Evolutionary conservation across 2,797 vertebrate genomes (phyloP).

Genomic region (Sebastes minor): DNA sequence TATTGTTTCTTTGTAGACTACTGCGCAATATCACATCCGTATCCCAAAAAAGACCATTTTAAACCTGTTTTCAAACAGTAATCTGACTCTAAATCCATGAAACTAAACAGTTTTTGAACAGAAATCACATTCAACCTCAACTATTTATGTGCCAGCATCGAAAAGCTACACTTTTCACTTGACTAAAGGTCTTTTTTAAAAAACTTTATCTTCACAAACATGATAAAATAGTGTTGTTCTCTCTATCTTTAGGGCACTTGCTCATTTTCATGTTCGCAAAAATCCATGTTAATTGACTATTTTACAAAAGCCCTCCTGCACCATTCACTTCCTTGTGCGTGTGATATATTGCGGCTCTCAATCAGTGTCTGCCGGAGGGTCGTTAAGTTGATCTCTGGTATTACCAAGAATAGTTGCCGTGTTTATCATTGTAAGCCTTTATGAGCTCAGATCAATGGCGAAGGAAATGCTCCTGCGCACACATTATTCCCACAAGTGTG

Average conservation of each 20-base stretch:
- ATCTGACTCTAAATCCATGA: not conserved
- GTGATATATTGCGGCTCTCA: constrained; percentile 42
- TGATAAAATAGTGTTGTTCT: not conserved
- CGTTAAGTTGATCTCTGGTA: constrained; percentile 59
- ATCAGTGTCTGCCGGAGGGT: constrained; percentile 40
- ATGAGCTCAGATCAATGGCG: constrained; percentile 64
- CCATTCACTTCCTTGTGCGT: not conserved
- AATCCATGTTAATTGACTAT: constrained; percentile 44
- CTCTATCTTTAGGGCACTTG: not conserved
- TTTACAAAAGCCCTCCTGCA: constrained; percentile 24
- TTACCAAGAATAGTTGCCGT: constrained; percentile 51
- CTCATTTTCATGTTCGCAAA: constrained; percentile 3
- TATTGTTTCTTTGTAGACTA: not conserved
- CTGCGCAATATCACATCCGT: not conserved
- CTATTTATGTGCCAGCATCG: not conserved
- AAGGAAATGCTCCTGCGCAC: constrained; percentile 45
- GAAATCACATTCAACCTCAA: not conserved
- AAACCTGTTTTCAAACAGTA: not conserved
- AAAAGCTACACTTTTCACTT: not conserved
- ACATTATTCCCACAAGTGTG: constrained; percentile 54
- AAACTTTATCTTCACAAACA: not conserved
- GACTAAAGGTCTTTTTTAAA: not conserved
- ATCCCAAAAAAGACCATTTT: no score
- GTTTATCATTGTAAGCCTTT: constrained; percentile 65
- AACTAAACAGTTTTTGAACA: not conserved